phyloP scores from a whole-genome alignment of 2,888 invertebrate species.

The Papilio protenor region DNA sequence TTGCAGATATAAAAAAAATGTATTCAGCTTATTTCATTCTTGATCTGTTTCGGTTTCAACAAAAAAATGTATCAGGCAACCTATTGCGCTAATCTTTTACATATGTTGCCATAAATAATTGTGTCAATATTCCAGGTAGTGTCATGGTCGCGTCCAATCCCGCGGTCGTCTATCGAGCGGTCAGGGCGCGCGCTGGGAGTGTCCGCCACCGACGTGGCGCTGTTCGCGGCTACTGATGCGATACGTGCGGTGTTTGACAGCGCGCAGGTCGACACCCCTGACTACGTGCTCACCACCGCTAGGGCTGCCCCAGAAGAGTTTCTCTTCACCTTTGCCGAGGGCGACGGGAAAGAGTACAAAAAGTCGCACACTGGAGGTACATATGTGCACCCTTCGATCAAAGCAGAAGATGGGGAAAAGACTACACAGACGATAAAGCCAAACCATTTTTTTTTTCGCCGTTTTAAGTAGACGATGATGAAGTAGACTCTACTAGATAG shows the following conservation, averaged over 20 bases:
- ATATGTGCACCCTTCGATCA: background rate
- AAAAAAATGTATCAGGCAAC: too few species aligned
- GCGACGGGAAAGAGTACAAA: conserved; percentile 76
- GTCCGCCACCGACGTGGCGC: conserved; percentile 86
- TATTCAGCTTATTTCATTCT: too few species aligned
- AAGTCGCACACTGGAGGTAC: conserved; percentile 83
- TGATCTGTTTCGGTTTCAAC: too few species aligned
- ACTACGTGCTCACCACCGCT: conserved; percentile 86
- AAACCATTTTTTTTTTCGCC: background rate
- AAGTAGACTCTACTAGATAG: too few species aligned
- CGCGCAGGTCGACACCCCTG: conserved; percentile 80
- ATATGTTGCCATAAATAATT: too few species aligned
- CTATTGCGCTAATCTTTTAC: too few species aligned
- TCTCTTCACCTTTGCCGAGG: conserved; percentile 79
- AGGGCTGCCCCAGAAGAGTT: conserved; percentile 85
- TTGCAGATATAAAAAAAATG: too few species aligned
- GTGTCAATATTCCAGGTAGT: conserved; percentile 75
- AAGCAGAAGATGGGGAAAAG: too few species aligned
- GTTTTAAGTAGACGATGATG: background rate
- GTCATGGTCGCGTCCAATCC: conserved; percentile 88
- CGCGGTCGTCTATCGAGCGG: conserved; percentile 82
- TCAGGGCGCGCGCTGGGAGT: conserved; percentile 85
- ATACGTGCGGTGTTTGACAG: conserved; percentile 86
- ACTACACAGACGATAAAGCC: too few species aligned
- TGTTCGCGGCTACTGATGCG: conserved; percentile 86